Conservation (phyloP, 1,140 invertebrate species). For the Nasonia longicornis region DNA sequence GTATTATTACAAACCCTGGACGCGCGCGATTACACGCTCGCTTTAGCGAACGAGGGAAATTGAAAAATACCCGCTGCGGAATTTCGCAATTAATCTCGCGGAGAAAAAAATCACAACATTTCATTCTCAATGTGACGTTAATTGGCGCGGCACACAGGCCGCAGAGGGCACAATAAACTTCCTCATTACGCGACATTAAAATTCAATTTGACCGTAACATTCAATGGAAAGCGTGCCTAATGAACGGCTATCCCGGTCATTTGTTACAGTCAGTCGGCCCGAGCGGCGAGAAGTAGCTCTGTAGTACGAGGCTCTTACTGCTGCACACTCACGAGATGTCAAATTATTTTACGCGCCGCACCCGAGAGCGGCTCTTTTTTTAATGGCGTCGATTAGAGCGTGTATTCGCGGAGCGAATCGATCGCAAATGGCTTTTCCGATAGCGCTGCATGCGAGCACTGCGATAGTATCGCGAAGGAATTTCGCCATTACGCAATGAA, state of each 20-base stretch:
- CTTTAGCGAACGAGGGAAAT: neutral
- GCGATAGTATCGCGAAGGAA: too few species aligned
- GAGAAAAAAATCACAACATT: conserved; percentile 2
- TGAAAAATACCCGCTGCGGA: neutral
- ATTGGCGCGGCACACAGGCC: neutral
- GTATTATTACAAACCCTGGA: neutral
- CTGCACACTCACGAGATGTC: neutral
- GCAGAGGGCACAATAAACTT: neutral
- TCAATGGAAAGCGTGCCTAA: conserved; percentile 9
- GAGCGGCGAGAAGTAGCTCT: neutral
- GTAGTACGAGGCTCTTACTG: neutral
- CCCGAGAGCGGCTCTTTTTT: neutral
- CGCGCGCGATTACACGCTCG: neutral
- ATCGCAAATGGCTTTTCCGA: too few species aligned
- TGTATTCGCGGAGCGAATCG: too few species aligned
- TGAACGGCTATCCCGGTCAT: conserved; percentile 12
- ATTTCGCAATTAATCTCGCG: neutral
- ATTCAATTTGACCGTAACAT: conserved; percentile 18
- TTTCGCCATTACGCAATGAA: too few species aligned
- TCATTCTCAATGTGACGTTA: neutral
- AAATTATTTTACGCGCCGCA: neutral
- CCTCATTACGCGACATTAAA: conserved; percentile 13
- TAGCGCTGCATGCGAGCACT: too few species aligned
- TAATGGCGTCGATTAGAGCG: too few species aligned
- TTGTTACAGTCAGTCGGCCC: neutral